Conservation (phyloP, 2,113 vertebrate genomes). For the Nothoprocta pentlandii region DNA sequence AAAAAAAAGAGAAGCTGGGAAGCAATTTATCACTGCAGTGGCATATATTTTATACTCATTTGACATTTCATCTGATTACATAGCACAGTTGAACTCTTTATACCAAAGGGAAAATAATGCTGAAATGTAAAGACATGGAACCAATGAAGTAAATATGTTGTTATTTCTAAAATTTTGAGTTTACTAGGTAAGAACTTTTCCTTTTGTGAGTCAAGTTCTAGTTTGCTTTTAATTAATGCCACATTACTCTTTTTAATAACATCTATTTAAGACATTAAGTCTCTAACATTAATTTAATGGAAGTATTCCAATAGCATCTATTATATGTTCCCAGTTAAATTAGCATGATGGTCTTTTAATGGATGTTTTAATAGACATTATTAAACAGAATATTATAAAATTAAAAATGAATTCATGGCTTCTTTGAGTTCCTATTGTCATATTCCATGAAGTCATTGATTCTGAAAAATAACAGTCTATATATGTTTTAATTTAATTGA, state of each 20-base stretch:
- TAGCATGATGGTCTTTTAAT: slow-evolving; percentile 78
- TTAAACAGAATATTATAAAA: slow-evolving; percentile 75
- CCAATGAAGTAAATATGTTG: not conserved
- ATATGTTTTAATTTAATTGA: slow-evolving; percentile 51
- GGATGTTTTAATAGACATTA: slow-evolving; percentile 76
- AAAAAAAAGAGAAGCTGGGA: not conserved
- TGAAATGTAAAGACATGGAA: not conserved
- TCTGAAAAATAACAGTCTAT: slow-evolving; percentile 58
- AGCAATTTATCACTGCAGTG: not conserved
- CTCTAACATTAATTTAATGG: slow-evolving; percentile 72
- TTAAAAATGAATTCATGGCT: slow-evolving; percentile 60
- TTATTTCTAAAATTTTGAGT: not conserved
- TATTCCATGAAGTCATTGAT: slow-evolving; percentile 53
- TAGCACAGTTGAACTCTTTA: not conserved
- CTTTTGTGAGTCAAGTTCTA: slow-evolving; percentile 18
- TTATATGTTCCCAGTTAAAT: slow-evolving; percentile 76
- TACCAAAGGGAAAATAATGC: not conserved
- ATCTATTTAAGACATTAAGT: slow-evolving; percentile 62
- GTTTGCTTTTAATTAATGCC: slow-evolving; percentile 68
- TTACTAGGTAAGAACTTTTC: slow-evolving; percentile 38
- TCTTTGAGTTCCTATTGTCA: slow-evolving; percentile 63
- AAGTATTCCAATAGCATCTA: slow-evolving; percentile 65
- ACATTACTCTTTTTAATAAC: slow-evolving; percentile 66
- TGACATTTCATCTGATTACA: not conserved
- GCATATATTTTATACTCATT: not conserved